Percentiles rank a stretch among this genome's conserved stretches.
Evolutionary conservation across 1,140 invertebrate genomes (phyloP).

Genomic region (Delia radicum): DNA sequence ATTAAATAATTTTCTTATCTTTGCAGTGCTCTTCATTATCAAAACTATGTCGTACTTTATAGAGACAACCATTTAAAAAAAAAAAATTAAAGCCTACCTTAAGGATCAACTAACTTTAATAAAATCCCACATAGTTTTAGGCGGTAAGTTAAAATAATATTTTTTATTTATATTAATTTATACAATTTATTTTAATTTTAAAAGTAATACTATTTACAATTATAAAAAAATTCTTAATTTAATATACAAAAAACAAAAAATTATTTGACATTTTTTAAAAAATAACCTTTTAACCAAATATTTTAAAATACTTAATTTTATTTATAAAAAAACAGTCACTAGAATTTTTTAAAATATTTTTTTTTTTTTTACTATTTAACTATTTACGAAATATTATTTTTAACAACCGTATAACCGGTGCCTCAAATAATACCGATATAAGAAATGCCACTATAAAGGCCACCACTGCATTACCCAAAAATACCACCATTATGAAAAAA

Average conservation of each 20-base stretch:
- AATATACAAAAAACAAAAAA: not conserved
- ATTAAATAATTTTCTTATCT: too few species aligned
- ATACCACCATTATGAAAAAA: conserved; percentile 70
- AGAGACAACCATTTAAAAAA: too few species aligned
- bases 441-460: conserved; percentile 76
- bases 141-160: too few species aligned
- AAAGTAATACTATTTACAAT: too few species aligned
- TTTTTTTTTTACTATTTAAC: not conserved
- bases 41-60: too few species aligned
- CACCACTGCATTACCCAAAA: conserved; percentile 75
- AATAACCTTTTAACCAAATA: not conserved
- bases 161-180: too few species aligned
- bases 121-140: too few species aligned
- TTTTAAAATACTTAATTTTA: not conserved
- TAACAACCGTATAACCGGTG: conserved; percentile 73
- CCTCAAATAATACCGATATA: conserved; percentile 75
- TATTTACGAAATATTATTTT: conserved; percentile 63
- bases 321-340: conserved; percentile 8
- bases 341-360: not conserved
- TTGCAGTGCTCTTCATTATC: too few species aligned
- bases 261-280: not conserved
- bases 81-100: too few species aligned
- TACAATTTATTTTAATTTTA: too few species aligned
- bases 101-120: too few species aligned
- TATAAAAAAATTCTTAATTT: too few species aligned